A percentile compares a stretch with the other conserved stretches of the same genome.
These are phyloP conservation scores for Eulemur rubriventer DNA, from an alignment of 2,797 vertebrate species.

Conservation along the genomic window DNA sequence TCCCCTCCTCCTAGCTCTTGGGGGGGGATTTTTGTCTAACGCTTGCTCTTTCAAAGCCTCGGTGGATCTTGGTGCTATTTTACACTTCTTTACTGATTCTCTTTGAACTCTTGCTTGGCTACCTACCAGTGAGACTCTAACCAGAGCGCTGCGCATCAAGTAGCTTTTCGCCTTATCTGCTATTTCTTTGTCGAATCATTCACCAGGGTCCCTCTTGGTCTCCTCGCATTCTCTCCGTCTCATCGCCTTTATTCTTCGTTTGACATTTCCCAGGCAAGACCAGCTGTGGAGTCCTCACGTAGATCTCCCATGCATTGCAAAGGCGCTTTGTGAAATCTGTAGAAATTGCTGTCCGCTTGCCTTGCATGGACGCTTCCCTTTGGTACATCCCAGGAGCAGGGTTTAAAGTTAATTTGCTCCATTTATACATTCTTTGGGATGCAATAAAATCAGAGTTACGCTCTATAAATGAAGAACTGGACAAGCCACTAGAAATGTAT, in stretches of 20 bases:
- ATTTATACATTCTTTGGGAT: not conserved
- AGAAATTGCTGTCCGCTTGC: not conserved
- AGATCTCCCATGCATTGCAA: not conserved
- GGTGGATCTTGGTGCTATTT: fast-evolving
- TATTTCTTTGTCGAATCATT: fast-evolving
- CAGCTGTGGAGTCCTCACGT: too few relatives aligned
- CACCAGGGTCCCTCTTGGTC: too few relatives aligned
- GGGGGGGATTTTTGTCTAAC: not conserved
- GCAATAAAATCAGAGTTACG: not conserved
- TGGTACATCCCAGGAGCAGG: too few relatives aligned
- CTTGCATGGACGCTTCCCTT: fast-evolving
- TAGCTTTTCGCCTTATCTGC: not conserved
- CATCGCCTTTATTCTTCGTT: too few relatives aligned
- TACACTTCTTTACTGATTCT: not conserved
- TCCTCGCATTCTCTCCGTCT: too few relatives aligned
- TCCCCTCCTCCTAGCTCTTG: not conserved
- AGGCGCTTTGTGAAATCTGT: not conserved
- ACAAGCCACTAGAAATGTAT: not conserved
- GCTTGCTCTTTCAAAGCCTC: not conserved
- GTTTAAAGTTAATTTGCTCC: not conserved
- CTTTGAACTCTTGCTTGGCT: fast-evolving
- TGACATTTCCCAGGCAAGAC: not conserved
- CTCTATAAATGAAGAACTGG: not conserved
- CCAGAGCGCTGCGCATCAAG: fast-evolving
- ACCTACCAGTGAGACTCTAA: not conserved